Conservation (phyloP, 2,888 invertebrate genomes). For the Stomorhina lunata region DNA sequence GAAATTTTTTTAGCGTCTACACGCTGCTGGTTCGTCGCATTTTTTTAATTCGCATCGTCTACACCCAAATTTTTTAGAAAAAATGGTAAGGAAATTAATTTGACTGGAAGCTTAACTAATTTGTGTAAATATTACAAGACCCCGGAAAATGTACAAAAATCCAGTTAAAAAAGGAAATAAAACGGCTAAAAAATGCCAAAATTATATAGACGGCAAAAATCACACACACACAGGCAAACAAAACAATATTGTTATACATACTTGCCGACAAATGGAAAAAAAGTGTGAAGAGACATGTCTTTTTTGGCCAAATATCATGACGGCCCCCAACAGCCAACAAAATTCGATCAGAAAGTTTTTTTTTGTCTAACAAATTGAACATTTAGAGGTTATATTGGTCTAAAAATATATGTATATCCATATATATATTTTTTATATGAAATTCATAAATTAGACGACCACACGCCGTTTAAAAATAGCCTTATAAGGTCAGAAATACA, state of each 20-base stretch:
- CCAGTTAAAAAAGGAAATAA: background rate
- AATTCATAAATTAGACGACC: slow-evolving; percentile 63
- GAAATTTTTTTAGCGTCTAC: slow-evolving; percentile 60
- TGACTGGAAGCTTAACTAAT: slow-evolving; percentile 19
- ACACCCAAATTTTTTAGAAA: slow-evolving; percentile 57
- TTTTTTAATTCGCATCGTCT: slow-evolving; percentile 56
- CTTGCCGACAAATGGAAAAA: slow-evolving; percentile 48
- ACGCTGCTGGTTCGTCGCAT: slow-evolving; percentile 58
- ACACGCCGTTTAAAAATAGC: slow-evolving; percentile 63
- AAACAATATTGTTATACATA: slow-evolving; percentile 63
- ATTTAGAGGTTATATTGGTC: slow-evolving; percentile 63
- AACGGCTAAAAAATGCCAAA: slow-evolving; percentile 39
- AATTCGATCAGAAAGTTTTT: slow-evolving; percentile 30
- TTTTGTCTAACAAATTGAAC: slow-evolving; percentile 14
- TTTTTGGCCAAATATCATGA: slow-evolving; percentile 37
- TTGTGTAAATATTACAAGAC: background rate
- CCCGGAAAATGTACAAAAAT: background rate
- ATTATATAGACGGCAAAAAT: slow-evolving; percentile 38
- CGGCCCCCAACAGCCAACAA: slow-evolving; percentile 5
- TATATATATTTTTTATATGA: slow-evolving; percentile 57
- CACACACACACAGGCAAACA: slow-evolving; percentile 36
- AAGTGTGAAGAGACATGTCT: slow-evolving; percentile 23
- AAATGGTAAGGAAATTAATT: slow-evolving; percentile 59
- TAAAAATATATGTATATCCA: slow-evolving; percentile 63
- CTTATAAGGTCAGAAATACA: slow-evolving; percentile 66